These are phyloP conservation scores for Alligator mississippiensis DNA, from an alignment of 2,113 vertebrate genomes.

Conservation along the genomic window DNA sequence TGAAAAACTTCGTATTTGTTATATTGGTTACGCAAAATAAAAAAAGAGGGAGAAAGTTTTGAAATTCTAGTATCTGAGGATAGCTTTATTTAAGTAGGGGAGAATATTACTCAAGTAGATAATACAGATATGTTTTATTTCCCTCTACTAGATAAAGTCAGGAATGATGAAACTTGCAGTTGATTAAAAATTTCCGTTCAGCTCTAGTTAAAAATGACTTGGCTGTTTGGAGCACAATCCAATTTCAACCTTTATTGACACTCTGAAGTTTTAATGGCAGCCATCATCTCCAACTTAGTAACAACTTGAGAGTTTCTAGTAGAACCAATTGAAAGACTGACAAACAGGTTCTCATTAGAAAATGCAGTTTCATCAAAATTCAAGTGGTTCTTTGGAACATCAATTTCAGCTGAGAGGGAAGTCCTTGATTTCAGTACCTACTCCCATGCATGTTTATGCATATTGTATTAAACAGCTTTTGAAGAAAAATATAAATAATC, in stretches of 20 bases:
- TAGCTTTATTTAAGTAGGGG: neutral
- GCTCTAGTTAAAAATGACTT: neutral
- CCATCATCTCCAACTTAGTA: neutral
- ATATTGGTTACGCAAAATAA: neutral
- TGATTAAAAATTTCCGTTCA: neutral
- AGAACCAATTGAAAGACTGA: neutral
- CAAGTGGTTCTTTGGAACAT: neutral
- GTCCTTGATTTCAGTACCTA: too few species aligned
- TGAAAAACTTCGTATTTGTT: constrained; percentile 26
- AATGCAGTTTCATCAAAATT: constrained; percentile 2
- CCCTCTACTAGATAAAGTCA: constrained; percentile 19
- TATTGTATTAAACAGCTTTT: too few species aligned
- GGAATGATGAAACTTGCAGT: neutral
- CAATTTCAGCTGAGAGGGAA: neutral
- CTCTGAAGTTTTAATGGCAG: neutral
- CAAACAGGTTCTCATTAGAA: neutral
- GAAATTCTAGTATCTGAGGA: neutral
- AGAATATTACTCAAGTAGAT: constrained; percentile 26
- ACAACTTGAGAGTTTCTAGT: neutral
- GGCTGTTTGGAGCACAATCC: neutral
- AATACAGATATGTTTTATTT: constrained; percentile 9
- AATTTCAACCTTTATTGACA: neutral
- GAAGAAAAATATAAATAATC: too few species aligned
- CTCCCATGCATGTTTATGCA: too few species aligned
- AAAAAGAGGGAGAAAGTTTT: neutral